Conservation (phyloP, 2,797 vertebrate genomes). For the Limosa lapponica region DNA sequence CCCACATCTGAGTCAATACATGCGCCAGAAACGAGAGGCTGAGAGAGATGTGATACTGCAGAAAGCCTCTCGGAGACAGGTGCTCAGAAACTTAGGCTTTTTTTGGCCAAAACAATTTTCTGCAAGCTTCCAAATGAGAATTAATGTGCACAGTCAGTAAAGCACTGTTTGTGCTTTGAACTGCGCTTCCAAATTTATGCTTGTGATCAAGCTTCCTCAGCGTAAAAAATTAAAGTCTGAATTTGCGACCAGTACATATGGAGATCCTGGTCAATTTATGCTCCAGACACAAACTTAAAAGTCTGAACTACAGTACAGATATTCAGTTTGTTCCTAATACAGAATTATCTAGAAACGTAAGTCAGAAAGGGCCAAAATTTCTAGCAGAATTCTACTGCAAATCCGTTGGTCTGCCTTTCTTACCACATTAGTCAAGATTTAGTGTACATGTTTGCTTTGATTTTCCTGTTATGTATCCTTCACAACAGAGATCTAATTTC, state of each 20-base stretch:
- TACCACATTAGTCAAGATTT: neutral
- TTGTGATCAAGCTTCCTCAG: neutral
- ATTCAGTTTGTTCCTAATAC: neutral
- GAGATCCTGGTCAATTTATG: neutral
- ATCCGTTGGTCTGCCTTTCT: neutral
- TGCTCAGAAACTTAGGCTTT: neutral
- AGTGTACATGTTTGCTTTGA: neutral
- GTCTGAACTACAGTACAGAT: neutral
- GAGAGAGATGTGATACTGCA: neutral
- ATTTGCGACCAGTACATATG: neutral
- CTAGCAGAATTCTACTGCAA: neutral
- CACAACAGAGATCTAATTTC: neutral
- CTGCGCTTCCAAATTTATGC: neutral
- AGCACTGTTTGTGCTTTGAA: neutral
- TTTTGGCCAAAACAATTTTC: neutral
- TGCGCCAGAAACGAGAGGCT: neutral
- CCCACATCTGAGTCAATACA: neutral
- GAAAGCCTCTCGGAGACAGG: neutral
- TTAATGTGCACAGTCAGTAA: neutral
- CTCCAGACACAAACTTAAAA: neutral
- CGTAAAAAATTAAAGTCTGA: neutral
- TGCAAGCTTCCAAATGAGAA: neutral
- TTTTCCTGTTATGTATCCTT: neutral
- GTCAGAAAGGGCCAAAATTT: neutral
- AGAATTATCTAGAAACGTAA: neutral